These are phyloP conservation scores for Maconellicoccus hirsutus DNA, from an alignment of 1,140 invertebrate species.

Conservation along the genomic window DNA sequence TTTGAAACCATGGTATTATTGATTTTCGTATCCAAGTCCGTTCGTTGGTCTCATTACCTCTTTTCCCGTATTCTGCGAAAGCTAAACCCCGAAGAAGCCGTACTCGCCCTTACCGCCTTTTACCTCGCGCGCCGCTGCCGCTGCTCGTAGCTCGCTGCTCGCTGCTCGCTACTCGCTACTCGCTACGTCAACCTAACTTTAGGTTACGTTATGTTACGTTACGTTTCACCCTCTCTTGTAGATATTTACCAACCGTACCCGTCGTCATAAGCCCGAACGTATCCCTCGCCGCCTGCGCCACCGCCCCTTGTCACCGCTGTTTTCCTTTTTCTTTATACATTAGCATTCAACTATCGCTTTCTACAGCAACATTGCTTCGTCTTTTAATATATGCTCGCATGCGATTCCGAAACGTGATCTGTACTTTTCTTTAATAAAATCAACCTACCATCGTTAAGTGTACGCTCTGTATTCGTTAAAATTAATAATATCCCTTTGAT, in stretches of 20 bases:
- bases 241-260: background rate
- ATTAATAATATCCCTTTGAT: constrained; percentile 5
- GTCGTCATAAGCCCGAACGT: too few species aligned
- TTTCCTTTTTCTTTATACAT: constrained; percentile 14
- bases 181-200: background rate
- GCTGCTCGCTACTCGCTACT: background rate
- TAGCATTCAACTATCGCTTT: constrained; percentile 20
- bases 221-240: background rate
- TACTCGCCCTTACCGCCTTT: constrained; percentile 13
- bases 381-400: constrained; percentile 17
- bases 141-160: background rate
- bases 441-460: background rate
- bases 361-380: constrained; percentile 1
- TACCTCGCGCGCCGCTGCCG: background rate
- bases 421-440: constrained; percentile 20
- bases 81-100: constrained; percentile 18
- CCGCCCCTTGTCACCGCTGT: background rate
- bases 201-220: background rate
- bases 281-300: background rate
- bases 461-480: background rate
- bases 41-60: constrained; percentile 22
- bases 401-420: constrained; percentile 16
- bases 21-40: constrained; percentile 20
- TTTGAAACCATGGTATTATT: constrained; percentile 20
- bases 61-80: constrained; percentile 7